These are phyloP conservation scores for Physella acuta DNA, from an alignment of 1,140 invertebrate species.

Conservation along the genomic window DNA sequence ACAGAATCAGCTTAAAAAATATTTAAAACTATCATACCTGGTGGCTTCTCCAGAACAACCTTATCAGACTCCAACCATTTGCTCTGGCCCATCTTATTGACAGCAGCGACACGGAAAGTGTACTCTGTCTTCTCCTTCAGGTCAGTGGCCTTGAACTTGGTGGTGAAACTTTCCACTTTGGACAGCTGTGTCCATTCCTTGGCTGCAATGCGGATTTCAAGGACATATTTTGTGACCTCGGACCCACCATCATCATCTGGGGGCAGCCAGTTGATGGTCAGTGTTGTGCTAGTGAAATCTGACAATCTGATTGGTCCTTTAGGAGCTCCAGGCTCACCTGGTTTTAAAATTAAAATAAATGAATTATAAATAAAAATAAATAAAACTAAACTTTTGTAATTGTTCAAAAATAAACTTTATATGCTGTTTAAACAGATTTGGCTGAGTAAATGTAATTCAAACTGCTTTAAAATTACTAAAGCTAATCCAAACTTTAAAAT, in stretches of 20 bases:
- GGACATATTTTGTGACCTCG: conserved; percentile 86
- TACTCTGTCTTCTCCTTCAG: conserved; percentile 70
- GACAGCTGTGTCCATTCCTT: conserved; percentile 81
- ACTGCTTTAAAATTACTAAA: too few relatives aligned
- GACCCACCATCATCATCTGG: conserved; percentile 97
- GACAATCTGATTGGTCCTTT: conserved; percentile 74
- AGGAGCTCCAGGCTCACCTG: conserved; percentile 74
- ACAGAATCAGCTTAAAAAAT: background rate
- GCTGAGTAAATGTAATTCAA: too few relatives aligned
- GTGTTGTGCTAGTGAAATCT: conserved; percentile 62
- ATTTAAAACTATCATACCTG: conserved; percentile 56
- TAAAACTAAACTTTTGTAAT: too few relatives aligned
- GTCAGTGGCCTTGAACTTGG: conserved; percentile 63
- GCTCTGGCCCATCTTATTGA: conserved; percentile 85
- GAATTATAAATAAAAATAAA: too few relatives aligned
- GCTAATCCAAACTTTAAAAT: too few relatives aligned
- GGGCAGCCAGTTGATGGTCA: conserved; percentile 93
- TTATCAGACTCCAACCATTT: conserved; percentile 86
- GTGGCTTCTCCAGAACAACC: conserved; percentile 80
- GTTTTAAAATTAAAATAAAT: too few relatives aligned
- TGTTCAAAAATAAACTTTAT: too few relatives aligned
- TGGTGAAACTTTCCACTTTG: conserved; percentile 56
- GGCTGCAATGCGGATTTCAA: conserved; percentile 72
- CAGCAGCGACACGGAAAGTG: conserved; percentile 72
- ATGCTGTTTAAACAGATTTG: too few relatives aligned